These are phyloP conservation scores for Micrasema minimum DNA, from an alignment of 1,140 invertebrate species.

Conservation along the genomic window DNA sequence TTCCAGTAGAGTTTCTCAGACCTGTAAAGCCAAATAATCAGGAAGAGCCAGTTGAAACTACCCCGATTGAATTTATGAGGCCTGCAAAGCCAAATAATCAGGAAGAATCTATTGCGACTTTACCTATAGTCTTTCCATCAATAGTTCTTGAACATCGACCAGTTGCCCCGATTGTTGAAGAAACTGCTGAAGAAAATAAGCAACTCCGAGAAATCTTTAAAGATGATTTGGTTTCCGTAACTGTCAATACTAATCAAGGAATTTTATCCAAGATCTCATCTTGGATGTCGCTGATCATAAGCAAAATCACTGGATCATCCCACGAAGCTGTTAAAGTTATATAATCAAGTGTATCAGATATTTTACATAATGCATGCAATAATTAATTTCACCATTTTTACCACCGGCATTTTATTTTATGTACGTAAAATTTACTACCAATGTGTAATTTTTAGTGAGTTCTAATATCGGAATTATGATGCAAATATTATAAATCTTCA, in stretches of 20 bases:
- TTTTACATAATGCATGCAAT: too few species aligned
- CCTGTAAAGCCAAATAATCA: not conserved
- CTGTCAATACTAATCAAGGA: constrained; percentile 27
- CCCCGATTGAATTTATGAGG: not conserved
- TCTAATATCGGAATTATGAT: too few species aligned
- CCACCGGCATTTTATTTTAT: too few species aligned
- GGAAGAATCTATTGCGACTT: not conserved
- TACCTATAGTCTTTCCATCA: not conserved
- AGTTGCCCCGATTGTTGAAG: constrained; percentile 8
- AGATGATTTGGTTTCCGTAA: constrained; percentile 32
- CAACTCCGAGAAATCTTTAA: constrained; percentile 35
- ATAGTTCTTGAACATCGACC: not conserved
- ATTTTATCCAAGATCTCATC: constrained; percentile 7
- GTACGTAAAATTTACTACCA: too few species aligned
- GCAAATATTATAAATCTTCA: too few species aligned
- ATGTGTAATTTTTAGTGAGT: too few species aligned
- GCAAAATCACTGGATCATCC: constrained; percentile 26
- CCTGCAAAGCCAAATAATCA: not conserved
- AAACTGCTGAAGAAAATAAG: not conserved
- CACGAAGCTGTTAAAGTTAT: constrained; percentile 11
- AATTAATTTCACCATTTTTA: too few species aligned
- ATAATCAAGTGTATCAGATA: too few species aligned
- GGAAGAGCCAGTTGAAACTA: not conserved
- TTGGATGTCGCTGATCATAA: constrained; percentile 42
- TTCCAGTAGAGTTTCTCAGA: not conserved